Evolutionary conservation across 2,888 invertebrate genomes (phyloP), one percentile per base, ranked within the genome.

Genomic region (Meliscaeva auricollis): DNA sequence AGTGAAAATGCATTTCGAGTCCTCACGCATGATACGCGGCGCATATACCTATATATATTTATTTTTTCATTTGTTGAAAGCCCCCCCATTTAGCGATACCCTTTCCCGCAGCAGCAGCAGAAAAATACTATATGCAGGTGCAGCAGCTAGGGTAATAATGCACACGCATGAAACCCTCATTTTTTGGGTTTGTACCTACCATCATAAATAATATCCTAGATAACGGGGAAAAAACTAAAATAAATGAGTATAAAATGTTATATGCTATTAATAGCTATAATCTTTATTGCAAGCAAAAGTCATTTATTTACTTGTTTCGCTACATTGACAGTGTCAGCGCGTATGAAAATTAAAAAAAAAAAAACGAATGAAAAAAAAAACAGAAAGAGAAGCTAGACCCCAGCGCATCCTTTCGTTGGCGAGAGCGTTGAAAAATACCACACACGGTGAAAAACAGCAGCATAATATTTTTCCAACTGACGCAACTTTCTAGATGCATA

Each of bases 381-480:
- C 30, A 78, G 30, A 73, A 78, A 73, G 56, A 48, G 64, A 78
- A 13, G 44, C 46, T 9, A 64, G 62, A 73, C 9, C 30, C 17
- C 6, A 56, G 35, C 44, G 22, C 52, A 77, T 77, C 58, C 38
- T 30, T 48, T 58, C n/a, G 35, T 17, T 17, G 38, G 38, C 41
- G 56, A n/a, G n/a, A n/a, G n/a, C 41, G 60, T 13, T 60, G 15
- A 66, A 66, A 64, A 56, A 22, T 41, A 38, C 41, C 50, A 76
- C 50, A 30, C 50, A 76, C 50, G 38, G 46, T 13, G 8, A 35
- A 32, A 11, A 22, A 46, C 44, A 22, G n/a, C 50, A 30, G 13
- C 35, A 17, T 52, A 1, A 35, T 32, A 48, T 68, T 15, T 66
- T 38, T 20, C 2, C 2, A 7, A 11, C 20, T 48, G 17, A n/a